Percentiles rank a stretch among this genome's conserved stretches.
Evolutionary conservation across 2,113 vertebrate genomes (phyloP).

Genomic region (Chaetops frenatus): DNA sequence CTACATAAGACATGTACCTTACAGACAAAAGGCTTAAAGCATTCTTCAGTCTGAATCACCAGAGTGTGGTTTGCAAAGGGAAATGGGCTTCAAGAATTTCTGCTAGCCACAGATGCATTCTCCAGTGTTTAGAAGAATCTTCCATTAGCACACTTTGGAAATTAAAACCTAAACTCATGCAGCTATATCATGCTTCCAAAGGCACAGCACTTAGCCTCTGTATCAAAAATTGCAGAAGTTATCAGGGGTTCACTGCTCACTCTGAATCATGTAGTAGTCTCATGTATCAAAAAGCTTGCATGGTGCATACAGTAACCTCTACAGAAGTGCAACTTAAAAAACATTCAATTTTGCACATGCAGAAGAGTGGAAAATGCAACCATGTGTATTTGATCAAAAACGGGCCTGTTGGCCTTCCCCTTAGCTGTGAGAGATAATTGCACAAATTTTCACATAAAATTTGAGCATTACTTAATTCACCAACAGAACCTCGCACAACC

Average conservation of each 20-base stretch:
- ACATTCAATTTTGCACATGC: background rate
- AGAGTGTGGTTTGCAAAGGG: conserved; percentile 12
- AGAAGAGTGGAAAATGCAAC: background rate
- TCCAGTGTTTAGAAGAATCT: background rate
- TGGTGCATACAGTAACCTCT: background rate
- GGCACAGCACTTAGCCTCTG: background rate
- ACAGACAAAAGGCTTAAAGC: conserved; percentile 37
- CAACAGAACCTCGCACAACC: background rate
- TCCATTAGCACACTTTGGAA: background rate
- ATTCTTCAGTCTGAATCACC: conserved; percentile 40
- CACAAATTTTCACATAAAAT: conserved; percentile 20
- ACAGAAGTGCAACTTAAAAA: background rate
- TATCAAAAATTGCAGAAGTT: background rate
- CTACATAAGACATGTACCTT: conserved; percentile 24
- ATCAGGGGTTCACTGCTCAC: background rate
- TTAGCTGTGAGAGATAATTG: conserved; percentile 10
- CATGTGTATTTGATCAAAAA: conserved; percentile 14
- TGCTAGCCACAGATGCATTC: background rate
- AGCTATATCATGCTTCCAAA: background rate
- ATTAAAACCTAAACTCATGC: background rate
- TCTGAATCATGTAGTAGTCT: background rate
- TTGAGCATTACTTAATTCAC: background rate
- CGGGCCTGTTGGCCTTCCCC: background rate
- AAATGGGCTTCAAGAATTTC: conserved; percentile 9
- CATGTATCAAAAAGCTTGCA: background rate